Conservation (phyloP, 2,797 vertebrate genomes). For the Sternotherus odoratus region DNA sequence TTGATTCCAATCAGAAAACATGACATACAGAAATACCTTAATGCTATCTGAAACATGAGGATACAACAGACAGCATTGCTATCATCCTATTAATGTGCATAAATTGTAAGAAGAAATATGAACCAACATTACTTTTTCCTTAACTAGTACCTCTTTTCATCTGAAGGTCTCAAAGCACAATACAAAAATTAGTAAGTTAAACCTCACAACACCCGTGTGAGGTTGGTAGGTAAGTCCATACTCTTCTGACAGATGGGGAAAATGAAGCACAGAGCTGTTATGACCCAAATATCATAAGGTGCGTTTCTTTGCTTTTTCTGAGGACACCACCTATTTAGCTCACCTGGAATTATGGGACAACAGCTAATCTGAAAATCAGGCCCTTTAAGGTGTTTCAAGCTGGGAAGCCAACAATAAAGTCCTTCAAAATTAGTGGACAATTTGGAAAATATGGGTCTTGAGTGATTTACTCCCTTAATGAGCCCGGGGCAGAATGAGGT, state of each 20-base stretch:
- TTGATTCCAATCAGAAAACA: neutral
- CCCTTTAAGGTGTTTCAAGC: too few relatives aligned
- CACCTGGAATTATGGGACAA: too few relatives aligned
- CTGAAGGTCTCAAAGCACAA: neutral
- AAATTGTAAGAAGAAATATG: neutral
- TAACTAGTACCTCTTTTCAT: neutral
- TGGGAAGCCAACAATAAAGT: neutral
- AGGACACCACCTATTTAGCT: neutral
- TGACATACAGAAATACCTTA: neutral
- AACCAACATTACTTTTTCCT: neutral
- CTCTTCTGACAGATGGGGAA: neutral
- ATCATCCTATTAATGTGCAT: neutral
- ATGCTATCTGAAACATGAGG: neutral
- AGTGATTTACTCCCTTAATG: neutral
- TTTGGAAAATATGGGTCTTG: neutral
- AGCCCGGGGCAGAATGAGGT: fast-evolving
- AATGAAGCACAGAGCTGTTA: neutral
- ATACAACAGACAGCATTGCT: neutral
- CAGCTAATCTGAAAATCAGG: neutral
- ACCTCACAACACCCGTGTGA: too few relatives aligned
- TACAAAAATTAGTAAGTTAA: too few relatives aligned
- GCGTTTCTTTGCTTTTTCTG: neutral
- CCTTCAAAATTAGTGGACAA: neutral
- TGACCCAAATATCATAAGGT: neutral
- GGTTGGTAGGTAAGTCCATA: too few relatives aligned